Percentiles rank a stretch among this genome's conserved stretches.
These are phyloP conservation scores for Capreolus pygargus DNA, from an alignment of 2,113 vertebrate genomes.

Conservation along the genomic window DNA sequence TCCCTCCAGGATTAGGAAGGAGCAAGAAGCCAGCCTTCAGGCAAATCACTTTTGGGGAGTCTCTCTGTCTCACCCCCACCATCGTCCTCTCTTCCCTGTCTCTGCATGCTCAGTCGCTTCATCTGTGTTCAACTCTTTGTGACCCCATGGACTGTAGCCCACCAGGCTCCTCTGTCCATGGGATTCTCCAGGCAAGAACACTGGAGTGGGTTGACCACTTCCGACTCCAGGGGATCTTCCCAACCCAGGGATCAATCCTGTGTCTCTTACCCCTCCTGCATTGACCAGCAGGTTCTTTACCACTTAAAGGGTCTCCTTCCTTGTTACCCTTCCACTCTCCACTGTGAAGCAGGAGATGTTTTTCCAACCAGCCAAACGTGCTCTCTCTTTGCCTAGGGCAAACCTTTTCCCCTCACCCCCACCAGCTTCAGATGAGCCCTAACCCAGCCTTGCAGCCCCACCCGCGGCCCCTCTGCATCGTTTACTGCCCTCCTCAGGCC, in stretches of 20 bases:
- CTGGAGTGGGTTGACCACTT: not conserved
- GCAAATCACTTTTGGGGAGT: fast-evolving
- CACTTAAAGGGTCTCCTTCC: not conserved
- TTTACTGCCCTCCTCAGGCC: not conserved
- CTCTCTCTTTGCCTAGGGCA: not conserved
- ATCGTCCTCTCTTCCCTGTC: not conserved
- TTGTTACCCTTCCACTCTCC: not conserved
- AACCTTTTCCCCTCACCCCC: not conserved
- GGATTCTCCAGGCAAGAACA: not conserved
- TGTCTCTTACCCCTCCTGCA: not conserved
- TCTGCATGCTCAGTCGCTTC: not conserved
- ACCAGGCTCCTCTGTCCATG: not conserved
- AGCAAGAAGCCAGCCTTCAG: not conserved
- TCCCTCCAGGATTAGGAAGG: not conserved
- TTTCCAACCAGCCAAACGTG: not conserved
- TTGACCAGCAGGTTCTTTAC: not conserved
- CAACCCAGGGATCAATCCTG: not conserved
- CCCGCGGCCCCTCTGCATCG: fast-evolving
- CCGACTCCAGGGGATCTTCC: not conserved
- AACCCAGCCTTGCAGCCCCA: not conserved
- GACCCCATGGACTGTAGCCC: not conserved
- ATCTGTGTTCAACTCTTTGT: not conserved
- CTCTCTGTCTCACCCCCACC: not conserved
- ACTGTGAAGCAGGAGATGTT: fast-evolving
- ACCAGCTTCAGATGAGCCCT: not conserved